phyloP scores from a whole-genome alignment of 64 coral and sea anemone species.

The Pocillopora damicornis region DNA sequence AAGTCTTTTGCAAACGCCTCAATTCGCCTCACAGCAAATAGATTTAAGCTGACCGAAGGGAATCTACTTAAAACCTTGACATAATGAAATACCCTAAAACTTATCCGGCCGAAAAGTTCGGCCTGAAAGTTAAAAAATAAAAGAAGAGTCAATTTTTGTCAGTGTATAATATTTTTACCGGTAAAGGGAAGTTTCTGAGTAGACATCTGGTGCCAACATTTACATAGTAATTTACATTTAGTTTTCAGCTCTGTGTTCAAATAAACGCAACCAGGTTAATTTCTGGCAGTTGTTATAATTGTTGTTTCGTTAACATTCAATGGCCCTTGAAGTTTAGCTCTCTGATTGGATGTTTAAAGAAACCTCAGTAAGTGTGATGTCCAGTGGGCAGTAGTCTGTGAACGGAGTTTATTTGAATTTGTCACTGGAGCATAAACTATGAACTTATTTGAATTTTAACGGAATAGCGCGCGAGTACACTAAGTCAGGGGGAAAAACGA shows the following conservation, averaged over 20 bases:
- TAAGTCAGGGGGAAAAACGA: background rate
- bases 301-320: background rate
- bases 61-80: too few species aligned
- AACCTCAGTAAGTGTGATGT: background rate
- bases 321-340: background rate
- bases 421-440: background rate
- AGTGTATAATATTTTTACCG: too few species aligned
- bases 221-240: background rate
- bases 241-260: background rate
- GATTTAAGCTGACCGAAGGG: too few species aligned
- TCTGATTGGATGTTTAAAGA: conserved; percentile 3
- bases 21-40: too few species aligned
- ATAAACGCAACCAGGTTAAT: background rate
- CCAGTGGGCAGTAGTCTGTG: background rate
- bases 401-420: background rate
- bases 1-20: too few species aligned
- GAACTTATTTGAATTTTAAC: conserved; percentile 43
- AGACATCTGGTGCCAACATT: too few species aligned
- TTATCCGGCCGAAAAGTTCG: too few species aligned
- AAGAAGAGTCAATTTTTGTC: too few species aligned
- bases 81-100: too few species aligned
- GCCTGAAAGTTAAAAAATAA: too few species aligned
- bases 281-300: background rate
- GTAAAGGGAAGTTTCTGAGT: too few species aligned
- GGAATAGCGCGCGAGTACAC: background rate